Conservation (phyloP, 2,797 vertebrate species). For the Novumbra hubbsi region DNA sequence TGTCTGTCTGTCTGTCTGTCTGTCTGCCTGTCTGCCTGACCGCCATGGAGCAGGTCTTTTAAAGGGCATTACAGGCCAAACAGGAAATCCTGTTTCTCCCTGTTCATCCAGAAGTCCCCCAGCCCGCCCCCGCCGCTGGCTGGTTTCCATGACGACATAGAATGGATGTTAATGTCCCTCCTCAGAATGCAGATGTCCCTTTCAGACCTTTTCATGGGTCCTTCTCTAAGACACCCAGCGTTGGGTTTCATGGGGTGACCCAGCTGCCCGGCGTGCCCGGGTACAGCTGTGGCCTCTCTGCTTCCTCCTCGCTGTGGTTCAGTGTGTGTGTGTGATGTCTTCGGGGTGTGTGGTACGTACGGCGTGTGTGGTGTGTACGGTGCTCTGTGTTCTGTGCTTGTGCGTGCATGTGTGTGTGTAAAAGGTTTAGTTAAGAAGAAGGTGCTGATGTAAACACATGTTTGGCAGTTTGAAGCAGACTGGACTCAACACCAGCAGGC, state of each 20-base stretch:
- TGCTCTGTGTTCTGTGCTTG: too few species aligned
- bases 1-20: too few species aligned
- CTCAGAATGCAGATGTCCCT: constrained; percentile 52
- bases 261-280: constrained; percentile 64
- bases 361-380: too few species aligned
- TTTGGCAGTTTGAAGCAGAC: constrained; percentile 57
- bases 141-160: constrained; percentile 30
- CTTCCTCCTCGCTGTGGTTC: constrained; percentile 4
- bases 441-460: constrained; percentile 65
- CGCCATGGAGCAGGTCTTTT: too few species aligned
- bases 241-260: constrained; percentile 59
- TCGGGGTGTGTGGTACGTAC: too few species aligned
- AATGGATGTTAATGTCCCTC: constrained; percentile 48
- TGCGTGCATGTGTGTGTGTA: too few species aligned
- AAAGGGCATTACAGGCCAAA: too few species aligned
- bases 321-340: too few species aligned
- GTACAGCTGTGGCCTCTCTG: constrained; percentile 63
- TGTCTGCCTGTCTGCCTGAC: too few species aligned
- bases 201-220: constrained; percentile 47
- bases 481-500: constrained; percentile 20
- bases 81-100: too few species aligned
- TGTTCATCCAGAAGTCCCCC: too few species aligned
- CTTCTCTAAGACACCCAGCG: constrained; percentile 55
- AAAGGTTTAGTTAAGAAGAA: constrained; percentile 57
- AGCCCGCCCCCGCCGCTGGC: neutral